These are phyloP conservation scores for Gymnothorax javanicus DNA, from an alignment of 2,797 vertebrate species.

Conservation along the genomic window DNA sequence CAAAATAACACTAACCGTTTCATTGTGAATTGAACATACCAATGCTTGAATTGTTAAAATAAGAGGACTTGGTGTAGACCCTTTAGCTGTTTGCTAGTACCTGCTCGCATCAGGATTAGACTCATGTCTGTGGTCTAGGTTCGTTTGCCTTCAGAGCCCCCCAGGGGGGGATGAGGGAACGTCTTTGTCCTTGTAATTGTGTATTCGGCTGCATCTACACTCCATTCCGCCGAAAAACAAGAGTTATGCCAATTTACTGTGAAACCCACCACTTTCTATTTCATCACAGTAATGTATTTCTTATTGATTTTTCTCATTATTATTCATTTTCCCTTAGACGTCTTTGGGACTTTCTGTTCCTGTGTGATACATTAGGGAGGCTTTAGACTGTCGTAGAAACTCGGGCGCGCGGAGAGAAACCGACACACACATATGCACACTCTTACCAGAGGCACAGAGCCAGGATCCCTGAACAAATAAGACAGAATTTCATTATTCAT, in stretches of 20 bases:
- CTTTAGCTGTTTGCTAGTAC: neutral
- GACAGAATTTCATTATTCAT: neutral
- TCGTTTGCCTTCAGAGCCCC: neutral
- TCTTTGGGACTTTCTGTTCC: neutral
- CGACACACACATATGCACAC: neutral
- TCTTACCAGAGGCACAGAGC: too few species aligned
- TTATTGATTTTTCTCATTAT: constrained; percentile 18
- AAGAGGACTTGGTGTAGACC: neutral
- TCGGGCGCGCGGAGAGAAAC: neutral
- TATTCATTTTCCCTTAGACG: neutral
- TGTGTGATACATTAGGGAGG: neutral
- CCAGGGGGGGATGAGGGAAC: neutral
- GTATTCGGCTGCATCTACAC: constrained; percentile 1
- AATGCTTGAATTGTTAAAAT: neutral
- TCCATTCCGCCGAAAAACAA: constrained; percentile 16
- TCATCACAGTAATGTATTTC: constrained; percentile 16
- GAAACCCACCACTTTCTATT: neutral
- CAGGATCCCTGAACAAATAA: neutral
- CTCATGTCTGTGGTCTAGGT: neutral
- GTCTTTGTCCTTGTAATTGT: constrained; percentile 4
- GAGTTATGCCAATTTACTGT: neutral
- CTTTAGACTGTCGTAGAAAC: neutral
- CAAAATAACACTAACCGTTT: too few species aligned
- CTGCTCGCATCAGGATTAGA: constrained; percentile 6
- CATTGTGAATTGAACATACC: too few species aligned